phyloP scores from a whole-genome alignment of 2,797 vertebrate species.

The Lepilemur ruficaudatus region DNA sequence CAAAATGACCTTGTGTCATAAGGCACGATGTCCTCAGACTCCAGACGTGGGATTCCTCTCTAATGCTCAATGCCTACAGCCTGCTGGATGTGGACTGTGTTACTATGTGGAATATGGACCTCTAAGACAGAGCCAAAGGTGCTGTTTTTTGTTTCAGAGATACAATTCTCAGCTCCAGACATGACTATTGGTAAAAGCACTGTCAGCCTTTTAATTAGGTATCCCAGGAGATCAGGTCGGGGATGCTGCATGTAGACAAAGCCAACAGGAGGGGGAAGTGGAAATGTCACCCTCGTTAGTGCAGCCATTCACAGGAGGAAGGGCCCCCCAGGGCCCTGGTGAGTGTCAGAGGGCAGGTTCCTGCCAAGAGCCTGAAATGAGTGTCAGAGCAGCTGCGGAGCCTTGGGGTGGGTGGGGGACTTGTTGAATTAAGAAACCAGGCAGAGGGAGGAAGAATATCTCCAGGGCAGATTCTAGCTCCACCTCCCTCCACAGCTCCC shows the following conservation, averaged over 20 bases:
- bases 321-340: not conserved
- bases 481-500: not conserved
- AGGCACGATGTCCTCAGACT: not conserved
- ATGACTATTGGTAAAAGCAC: not conserved
- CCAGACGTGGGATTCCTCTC: too few relatives aligned
- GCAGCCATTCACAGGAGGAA: not conserved
- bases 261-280: constrained; percentile 25
- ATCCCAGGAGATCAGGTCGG: not conserved
- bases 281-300: constrained; percentile 71
- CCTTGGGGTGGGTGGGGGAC: not conserved
- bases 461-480: not conserved
- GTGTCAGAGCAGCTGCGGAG: not conserved
- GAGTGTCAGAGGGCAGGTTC: constrained; percentile 39
- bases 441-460: not conserved
- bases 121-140: not conserved
- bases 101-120: not conserved
- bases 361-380: not conserved
- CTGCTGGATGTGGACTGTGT: not conserved
- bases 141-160: not conserved
- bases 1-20: not conserved
- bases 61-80: rapidly evolving
- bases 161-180: not conserved
- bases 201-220: constrained; percentile 45
- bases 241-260: constrained; percentile 48
- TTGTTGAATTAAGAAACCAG: not conserved